Percentiles rank a stretch among this genome's conserved stretches.
Conservation (phyloP, 2,888 invertebrate species). For the Amblyjoppa proteus region DNA sequence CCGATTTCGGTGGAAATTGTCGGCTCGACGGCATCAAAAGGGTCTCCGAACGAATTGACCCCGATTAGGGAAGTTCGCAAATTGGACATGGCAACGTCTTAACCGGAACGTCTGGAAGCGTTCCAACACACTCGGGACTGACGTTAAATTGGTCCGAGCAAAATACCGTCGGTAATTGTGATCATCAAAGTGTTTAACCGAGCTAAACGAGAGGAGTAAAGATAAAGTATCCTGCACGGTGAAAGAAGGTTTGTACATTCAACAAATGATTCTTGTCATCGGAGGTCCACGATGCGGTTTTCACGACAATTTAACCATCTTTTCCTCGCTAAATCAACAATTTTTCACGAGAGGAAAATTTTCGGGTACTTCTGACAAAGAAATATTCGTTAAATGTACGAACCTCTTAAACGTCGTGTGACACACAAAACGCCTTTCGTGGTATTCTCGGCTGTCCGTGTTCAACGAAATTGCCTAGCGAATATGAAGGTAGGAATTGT, state of each 20-base stretch:
- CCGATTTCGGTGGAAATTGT: constrained; percentile 57
- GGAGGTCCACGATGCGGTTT: background rate
- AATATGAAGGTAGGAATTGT: background rate
- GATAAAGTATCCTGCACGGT: background rate
- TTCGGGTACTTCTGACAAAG: no score
- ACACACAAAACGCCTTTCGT: no score
- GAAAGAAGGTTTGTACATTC: background rate
- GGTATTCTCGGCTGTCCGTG: no score
- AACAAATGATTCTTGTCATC: background rate
- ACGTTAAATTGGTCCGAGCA: constrained; percentile 43
- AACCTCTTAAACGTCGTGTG: no score
- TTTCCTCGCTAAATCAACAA: no score
- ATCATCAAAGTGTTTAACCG: constrained; percentile 23
- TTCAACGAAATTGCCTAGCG: background rate
- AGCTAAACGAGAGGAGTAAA: background rate
- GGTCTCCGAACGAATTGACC: constrained; percentile 69
- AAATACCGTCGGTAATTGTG: constrained; percentile 34
- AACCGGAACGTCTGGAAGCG: constrained; percentile 28
- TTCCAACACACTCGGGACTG: background rate
- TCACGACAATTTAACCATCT: background rate
- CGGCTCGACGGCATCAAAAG: constrained; percentile 19
- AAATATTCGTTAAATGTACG: no score
- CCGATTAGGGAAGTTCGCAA: constrained; percentile 67
- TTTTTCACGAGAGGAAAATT: no score
- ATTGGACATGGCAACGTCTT: constrained; percentile 59